These are phyloP conservation scores for Pilophorus perplexus DNA, from an alignment of 2,888 invertebrate genomes.

Conservation along the genomic window DNA sequence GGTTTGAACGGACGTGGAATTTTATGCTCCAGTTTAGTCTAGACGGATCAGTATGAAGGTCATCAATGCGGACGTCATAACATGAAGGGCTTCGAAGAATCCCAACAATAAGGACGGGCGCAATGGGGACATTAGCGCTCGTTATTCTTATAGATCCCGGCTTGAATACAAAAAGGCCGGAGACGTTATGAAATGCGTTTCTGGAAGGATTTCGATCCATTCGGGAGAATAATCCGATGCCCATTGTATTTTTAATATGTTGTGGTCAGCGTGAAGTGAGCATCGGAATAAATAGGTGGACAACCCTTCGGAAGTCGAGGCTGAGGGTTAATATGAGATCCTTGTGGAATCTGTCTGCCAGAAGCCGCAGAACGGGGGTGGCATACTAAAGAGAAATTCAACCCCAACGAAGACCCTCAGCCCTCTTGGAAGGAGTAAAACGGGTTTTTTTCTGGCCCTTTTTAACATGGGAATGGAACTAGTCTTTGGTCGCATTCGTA, in stretches of 20 bases:
- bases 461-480: constrained; percentile 27
- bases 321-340: constrained; percentile 39
- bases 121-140: constrained; percentile 1
- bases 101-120: constrained; percentile 9
- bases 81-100: constrained; percentile 8
- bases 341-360: constrained; percentile 38
- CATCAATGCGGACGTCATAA: constrained; percentile 6
- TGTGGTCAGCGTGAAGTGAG: neutral
- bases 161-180: neutral
- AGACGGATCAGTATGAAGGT: constrained; percentile 18
- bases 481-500: constrained; percentile 21
- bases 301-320: neutral
- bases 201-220: no score
- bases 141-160: neutral
- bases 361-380: constrained; percentile 31
- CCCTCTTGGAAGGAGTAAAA: no score
- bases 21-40: constrained; percentile 16
- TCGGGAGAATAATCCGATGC: neutral
- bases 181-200: neutral
- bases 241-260: constrained; percentile 22
- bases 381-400: constrained; percentile 32
- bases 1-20: no score
- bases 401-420: neutral
- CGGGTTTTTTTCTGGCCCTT: neutral
- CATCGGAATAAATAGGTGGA: constrained; percentile 18